Percentiles rank a stretch among this genome's conserved stretches.
These are phyloP conservation scores for Cylindroiulus punctatus DNA, from an alignment of 2,888 invertebrate genomes.

Conservation along the genomic window DNA sequence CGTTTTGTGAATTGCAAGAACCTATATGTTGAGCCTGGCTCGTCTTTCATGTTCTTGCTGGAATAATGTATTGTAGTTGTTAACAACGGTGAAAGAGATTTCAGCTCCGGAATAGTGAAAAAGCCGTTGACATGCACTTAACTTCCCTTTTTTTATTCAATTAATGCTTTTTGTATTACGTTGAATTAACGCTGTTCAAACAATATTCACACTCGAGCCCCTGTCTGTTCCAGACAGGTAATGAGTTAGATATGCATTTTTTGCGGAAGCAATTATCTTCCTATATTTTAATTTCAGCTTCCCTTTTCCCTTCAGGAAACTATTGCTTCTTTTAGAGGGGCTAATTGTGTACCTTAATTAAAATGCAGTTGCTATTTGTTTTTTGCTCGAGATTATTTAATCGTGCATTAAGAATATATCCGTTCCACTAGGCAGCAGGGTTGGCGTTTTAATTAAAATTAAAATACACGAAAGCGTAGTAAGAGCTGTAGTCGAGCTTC, in stretches of 20 bases:
- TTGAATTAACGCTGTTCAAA: constrained; percentile 34
- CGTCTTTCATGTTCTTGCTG: background rate
- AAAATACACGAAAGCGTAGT: constrained; percentile 5
- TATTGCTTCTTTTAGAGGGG: constrained; percentile 21
- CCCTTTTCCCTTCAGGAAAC: constrained; percentile 12
- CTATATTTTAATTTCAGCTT: constrained; percentile 29
- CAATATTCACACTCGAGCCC: background rate
- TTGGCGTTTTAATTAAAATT: constrained; percentile 30
- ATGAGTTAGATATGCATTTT: constrained; percentile 14
- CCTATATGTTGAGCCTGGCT: background rate
- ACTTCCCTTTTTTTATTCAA: background rate
- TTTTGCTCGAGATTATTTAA: constrained; percentile 2
- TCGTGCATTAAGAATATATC: constrained; percentile 17
- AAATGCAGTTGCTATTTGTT: constrained; percentile 33
- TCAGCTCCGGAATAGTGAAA: background rate
- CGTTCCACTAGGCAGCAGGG: background rate
- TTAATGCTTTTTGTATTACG: background rate
- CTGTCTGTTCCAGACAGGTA: background rate
- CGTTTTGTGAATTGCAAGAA: background rate
- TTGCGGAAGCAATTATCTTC: constrained; percentile 25
- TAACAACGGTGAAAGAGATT: background rate
- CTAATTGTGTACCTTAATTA: constrained; percentile 38
- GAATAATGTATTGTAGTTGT: background rate
- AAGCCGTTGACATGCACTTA: constrained; percentile 16
- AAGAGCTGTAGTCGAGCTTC: background rate